Evolutionary conservation across 2,888 invertebrate genomes (phyloP).

Genomic region (Anoplius nigerrimus): DNA sequence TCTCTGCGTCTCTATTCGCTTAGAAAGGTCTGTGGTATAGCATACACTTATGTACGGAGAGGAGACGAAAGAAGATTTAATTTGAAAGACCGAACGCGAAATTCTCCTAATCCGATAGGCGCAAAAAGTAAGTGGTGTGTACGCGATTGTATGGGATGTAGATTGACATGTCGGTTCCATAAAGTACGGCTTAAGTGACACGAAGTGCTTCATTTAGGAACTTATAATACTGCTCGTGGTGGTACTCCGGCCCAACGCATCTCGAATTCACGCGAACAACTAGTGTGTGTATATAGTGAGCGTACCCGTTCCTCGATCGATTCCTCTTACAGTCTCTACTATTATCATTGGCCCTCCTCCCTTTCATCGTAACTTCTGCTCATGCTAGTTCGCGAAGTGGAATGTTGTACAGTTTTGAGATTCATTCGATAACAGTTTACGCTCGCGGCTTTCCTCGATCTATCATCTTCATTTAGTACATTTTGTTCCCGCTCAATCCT

Average conservation of each 20-base stretch:
- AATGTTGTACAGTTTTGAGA: not conserved
- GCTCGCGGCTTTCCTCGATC: not conserved
- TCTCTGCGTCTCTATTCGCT: too few species aligned
- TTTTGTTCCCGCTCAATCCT: not conserved
- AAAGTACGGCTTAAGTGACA: too few species aligned
- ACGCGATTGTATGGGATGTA: too few species aligned
- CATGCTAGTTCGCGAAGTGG: too few species aligned
- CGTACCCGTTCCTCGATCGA: constrained; percentile 11
- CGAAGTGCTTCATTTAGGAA: constrained; percentile 58
- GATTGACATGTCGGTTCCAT: too few species aligned
- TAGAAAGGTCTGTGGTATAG: not conserved
- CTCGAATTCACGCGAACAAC: constrained; percentile 27
- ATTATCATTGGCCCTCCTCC: not conserved
- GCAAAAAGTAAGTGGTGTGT: too few species aligned
- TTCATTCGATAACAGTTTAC: not conserved
- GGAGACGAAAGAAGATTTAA: not conserved
- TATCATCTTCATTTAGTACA: not conserved
- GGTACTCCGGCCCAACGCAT: constrained; percentile 47
- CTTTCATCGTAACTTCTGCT: too few species aligned
- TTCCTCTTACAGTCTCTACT: too few species aligned
- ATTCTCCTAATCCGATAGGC: not conserved
- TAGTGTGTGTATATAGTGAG: not conserved
- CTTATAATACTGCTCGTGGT: constrained; percentile 72
- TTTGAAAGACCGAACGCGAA: constrained; percentile 6
- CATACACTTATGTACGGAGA: not conserved